Evolutionary conservation across 2,113 vertebrate species (phyloP).

Genomic region (Rhabdornis inornatus): DNA sequence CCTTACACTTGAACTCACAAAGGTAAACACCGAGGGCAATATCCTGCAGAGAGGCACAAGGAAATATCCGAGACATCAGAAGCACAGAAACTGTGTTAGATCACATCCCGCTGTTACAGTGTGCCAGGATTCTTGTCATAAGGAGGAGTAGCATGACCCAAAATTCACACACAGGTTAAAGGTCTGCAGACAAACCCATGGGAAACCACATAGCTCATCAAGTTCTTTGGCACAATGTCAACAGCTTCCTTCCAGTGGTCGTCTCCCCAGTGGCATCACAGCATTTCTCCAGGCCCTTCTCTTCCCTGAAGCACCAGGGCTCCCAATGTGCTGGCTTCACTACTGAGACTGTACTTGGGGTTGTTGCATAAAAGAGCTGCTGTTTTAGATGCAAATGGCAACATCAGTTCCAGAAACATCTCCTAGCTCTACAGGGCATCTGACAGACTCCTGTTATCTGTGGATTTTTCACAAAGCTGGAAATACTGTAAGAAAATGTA

Average conservation of each 20-base stretch:
- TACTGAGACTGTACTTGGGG: background rate
- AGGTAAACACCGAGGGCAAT: background rate
- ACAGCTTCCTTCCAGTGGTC: background rate
- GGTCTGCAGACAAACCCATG: conserved; percentile 19
- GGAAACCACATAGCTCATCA: conserved; percentile 15
- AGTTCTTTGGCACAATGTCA: background rate
- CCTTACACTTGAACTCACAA: conserved; percentile 10
- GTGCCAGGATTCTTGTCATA: background rate
- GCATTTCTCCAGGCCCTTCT: background rate
- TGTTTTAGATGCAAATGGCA: background rate
- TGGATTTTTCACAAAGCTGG: background rate
- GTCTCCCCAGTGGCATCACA: background rate
- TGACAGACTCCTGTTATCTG: background rate
- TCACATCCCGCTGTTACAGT: conserved; percentile 6
- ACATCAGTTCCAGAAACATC: background rate
- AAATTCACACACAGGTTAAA: conserved; percentile 32
- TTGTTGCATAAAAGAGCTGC: background rate
- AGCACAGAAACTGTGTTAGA: conserved; percentile 9
- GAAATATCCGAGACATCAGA: conserved; percentile 28
- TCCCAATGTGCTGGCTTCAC: background rate
- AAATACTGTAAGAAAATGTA: background rate
- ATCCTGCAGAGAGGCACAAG: conserved; percentile 14
- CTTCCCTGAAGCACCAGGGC: background rate
- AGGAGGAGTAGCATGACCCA: background rate
- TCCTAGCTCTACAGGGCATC: background rate